Base-by-base conservation (phyloP, 2,797 vertebrate species). In the Erithacus rubecula region DNA sequence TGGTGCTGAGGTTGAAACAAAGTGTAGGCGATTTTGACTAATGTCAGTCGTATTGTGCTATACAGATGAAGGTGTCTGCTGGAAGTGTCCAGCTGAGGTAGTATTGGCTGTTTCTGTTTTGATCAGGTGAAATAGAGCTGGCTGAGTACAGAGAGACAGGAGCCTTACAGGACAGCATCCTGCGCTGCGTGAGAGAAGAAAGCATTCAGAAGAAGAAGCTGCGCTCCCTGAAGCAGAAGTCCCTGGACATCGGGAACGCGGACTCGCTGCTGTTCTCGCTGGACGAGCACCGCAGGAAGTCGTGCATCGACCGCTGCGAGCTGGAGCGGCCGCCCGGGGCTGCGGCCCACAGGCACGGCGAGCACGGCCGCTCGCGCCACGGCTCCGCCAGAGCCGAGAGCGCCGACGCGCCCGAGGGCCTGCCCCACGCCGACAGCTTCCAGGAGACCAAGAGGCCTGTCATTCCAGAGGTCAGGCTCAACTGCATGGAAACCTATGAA, bases 221-320 rank as follows among this genome's bases (percentile, higher is more conserved):
- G 49, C 99, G 99, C 95, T 99, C 99, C 97, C 99, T 99, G 96
- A 99, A 99, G 98, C 99, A 99, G 98, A 99, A 99, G 97, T 99
- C 99, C 96, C 98, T 99, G 96, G 99, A 99, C 97, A 99, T 99
- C 95, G 98, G 99, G 96, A 99, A 99, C 85, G 99, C 99, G 20
- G 99, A 99, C 98, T 99, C 99, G 91, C 98, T 99, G 94, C 98
- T 99, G 91, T 99, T 99, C 90, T 99, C 99, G 46, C 96, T 99
- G 95, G 99, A 99, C 12, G 99, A 99, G 79, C 99, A 99, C 85
- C 98, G 99, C 11, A 98, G 99, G 85, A 99, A 99, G 96, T 99
- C 99, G 78, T 99, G 99, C 98, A 99, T 99, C 64, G 99, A 99
- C 95, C 99, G 99, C 6, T 99, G 99, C 76, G 98, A 98, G 70